Evolutionary conservation across 2,888 invertebrate species (phyloP).

Genomic region (Notodonta ziczac): DNA sequence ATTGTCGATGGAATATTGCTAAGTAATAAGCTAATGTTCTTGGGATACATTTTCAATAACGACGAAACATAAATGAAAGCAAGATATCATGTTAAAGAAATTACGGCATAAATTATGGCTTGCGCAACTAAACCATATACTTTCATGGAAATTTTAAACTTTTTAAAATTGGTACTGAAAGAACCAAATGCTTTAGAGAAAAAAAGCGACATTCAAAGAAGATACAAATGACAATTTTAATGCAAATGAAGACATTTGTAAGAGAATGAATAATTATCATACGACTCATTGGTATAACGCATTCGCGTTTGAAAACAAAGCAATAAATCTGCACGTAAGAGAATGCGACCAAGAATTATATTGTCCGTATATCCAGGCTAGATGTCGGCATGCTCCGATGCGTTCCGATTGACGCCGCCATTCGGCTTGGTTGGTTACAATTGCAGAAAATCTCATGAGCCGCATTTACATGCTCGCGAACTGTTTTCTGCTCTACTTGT

Average conservation of each 20-base stretch:
- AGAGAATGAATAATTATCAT: slow-evolving; percentile 24
- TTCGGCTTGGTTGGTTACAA: slow-evolving; percentile 59
- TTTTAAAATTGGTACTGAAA: neutral
- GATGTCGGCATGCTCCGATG: slow-evolving; percentile 65
- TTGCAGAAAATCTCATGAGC: slow-evolving; percentile 70
- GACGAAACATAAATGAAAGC: slow-evolving; percentile 6
- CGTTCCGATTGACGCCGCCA: slow-evolving; percentile 52
- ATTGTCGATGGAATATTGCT: slow-evolving; percentile 30
- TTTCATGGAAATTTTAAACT: neutral
- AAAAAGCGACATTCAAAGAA: slow-evolving; percentile 15
- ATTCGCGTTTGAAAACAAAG: slow-evolving; percentile 43
- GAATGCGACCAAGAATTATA: slow-evolving; percentile 62
- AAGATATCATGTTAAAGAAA: neutral
- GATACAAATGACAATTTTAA: slow-evolving; percentile 23
- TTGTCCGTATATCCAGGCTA: slow-evolving; percentile 58
- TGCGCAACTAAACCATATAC: neutral
- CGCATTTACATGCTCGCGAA: slow-evolving; percentile 62
- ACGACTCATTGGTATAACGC: slow-evolving; percentile 35
- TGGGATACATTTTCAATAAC: slow-evolving; percentile 6
- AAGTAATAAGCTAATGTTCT: slow-evolving; percentile 13
- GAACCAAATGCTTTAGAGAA: neutral
- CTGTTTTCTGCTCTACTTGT: slow-evolving; percentile 76
- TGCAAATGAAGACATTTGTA: slow-evolving; percentile 23
- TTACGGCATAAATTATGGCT: neutral
- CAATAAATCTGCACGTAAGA: slow-evolving; percentile 50